Base-by-base conservation (phyloP, 1,140 invertebrate species). In the Nasonia longicornis region DNA sequence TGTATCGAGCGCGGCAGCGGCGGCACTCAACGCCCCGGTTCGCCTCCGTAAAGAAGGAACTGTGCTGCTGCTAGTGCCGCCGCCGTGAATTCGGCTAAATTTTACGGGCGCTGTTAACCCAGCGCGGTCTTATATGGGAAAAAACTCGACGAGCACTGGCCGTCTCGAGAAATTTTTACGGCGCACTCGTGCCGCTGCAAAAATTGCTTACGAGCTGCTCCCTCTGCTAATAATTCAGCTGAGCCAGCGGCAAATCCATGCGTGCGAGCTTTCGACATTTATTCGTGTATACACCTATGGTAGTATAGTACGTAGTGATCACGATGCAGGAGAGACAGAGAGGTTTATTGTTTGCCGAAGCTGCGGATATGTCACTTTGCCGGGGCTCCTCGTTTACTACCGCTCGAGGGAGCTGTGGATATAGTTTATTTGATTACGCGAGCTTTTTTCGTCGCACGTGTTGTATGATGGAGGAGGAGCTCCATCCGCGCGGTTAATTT, bases 61-160 rank as follows among this genome's bases (percentile, higher is more conserved):
- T 66, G 69, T 29, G 22, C 75, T 45, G 31, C 64, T 67, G 12
- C 63, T 31, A 64, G 12, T 48, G 45, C 11, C 2, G 16, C 48
- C 16, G 38, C 22, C 48, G 29, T 48, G 69, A 71, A 35, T 58
- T 79, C 67, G 42, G 69, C 52, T 52, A 79, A 78, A 79, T 79
- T 79, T 79, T 79, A 71, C 77, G 52, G n/a, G 42, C 52, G 31
- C 69, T 72, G 70, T 78, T 78, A 78, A 26, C 42, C 66, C 66
- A 26, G 10, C 66, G 3, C 10, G 7, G 14, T 70, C 69, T 38
- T 70, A 45, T 77, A 76, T 7, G 66, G 4, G 29, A 31, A 69
- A 77, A 77, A 77, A 77, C 22, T 77, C 66, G 64, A 14, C 20
- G 4, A 58, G 63, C 42, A 22, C 26, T 77, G 12, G 75, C 58